Conservation (phyloP, 1,140 invertebrate genomes). For the Trichonephila inaurata region DNA sequence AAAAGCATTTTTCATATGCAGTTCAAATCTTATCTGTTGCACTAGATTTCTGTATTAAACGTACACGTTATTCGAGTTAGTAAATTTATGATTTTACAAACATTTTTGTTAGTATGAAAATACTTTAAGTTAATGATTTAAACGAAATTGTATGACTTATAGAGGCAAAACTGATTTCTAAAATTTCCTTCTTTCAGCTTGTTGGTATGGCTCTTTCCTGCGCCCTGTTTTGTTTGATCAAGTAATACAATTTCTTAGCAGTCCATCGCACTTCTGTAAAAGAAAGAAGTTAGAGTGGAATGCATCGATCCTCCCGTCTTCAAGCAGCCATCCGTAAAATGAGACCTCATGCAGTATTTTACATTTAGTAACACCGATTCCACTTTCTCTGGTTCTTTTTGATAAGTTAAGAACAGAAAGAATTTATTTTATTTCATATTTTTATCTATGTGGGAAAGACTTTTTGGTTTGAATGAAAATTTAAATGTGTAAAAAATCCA, state of each 20-base stretch:
- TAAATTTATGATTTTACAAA: too few relatives aligned
- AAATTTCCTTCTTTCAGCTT: conserved; percentile 66
- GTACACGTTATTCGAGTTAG: too few relatives aligned
- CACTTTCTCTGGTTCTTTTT: conserved; percentile 18
- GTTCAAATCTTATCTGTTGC: too few relatives aligned
- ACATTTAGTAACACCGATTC: conserved; percentile 36
- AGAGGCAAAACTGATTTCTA: too few relatives aligned
- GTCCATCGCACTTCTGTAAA: conserved; percentile 31
- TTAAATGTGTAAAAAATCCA: background rate
- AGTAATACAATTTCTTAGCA: conserved; percentile 65
- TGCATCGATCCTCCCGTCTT: conserved; percentile 60
- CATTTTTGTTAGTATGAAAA: too few relatives aligned
- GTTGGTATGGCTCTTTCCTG: conserved; percentile 79
- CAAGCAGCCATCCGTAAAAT: conserved; percentile 69
- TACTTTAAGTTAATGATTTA: too few relatives aligned
- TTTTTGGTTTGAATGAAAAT: background rate
- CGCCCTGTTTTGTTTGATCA: conserved; percentile 78
- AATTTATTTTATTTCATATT: background rate
- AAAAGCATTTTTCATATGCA: too few relatives aligned
- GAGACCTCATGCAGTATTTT: conserved; percentile 45
- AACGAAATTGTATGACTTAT: too few relatives aligned
- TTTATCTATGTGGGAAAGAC: background rate
- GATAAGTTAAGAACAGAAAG: background rate
- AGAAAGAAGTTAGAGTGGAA: conserved; percentile 52
- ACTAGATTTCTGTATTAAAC: too few relatives aligned